Evolutionary conservation across 1,140 invertebrate genomes (phyloP).

Genomic region (Saccostrea cuccullata): DNA sequence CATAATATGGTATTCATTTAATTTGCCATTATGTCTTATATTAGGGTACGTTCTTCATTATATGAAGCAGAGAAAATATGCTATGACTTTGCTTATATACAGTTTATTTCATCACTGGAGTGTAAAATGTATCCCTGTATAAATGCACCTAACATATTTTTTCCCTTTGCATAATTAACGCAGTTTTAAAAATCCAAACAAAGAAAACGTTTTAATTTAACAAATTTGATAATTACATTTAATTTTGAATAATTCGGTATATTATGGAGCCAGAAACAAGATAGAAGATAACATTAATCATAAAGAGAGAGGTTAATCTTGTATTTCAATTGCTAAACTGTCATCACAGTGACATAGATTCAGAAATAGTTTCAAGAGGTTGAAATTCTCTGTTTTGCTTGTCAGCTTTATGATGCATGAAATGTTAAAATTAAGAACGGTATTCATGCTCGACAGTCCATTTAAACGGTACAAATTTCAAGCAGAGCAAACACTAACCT

Average conservation of each 20-base stretch:
- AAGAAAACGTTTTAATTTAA: not conserved
- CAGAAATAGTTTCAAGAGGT: not conserved
- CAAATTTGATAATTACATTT: not conserved
- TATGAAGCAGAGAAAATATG: too few species aligned
- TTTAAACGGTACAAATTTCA: too few species aligned
- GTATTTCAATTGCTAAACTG: not conserved
- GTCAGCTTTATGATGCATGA: not conserved
- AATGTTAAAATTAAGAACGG: too few species aligned
- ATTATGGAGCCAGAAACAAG: not conserved
- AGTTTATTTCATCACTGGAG: too few species aligned
- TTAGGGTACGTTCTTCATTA: too few species aligned
- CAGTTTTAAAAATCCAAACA: not conserved
- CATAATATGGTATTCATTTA: too few species aligned
- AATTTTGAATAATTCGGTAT: not conserved
- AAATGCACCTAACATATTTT: not conserved
- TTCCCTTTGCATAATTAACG: not conserved
- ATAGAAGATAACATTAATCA: not conserved
- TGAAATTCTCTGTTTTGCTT: not conserved
- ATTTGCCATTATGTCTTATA: too few species aligned
- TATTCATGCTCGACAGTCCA: too few species aligned
- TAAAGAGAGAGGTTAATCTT: not conserved
- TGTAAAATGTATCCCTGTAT: too few species aligned
- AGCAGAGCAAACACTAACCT: too few species aligned
- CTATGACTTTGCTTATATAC: too few species aligned
- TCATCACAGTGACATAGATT: not conserved